Percentiles rank a stretch among this genome's conserved stretches.
Conservation (phyloP, 1,140 invertebrate species). For the Drosophila teissieri region DNA sequence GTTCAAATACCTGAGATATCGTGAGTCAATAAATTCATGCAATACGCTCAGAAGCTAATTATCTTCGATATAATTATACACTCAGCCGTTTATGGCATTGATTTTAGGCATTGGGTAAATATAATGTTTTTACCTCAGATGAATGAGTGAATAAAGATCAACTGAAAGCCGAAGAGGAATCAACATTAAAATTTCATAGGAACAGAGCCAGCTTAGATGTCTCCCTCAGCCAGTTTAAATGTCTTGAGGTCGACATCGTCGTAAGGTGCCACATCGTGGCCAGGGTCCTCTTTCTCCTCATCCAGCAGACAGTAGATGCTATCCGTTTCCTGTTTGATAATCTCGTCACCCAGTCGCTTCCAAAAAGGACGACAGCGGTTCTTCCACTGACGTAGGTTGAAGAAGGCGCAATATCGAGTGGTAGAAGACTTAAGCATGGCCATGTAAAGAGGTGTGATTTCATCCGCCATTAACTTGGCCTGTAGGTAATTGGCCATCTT, state of each 20-base stretch:
- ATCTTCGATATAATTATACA: conserved; percentile 21
- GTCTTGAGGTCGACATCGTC: conserved; percentile 31
- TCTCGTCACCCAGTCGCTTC: conserved; percentile 55
- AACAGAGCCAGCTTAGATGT: conserved; percentile 3
- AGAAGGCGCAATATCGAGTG: conserved; percentile 66
- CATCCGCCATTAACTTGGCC: conserved; percentile 74
- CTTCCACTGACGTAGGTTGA: conserved; percentile 76
- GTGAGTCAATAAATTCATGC: conserved; percentile 15
- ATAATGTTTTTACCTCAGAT: neutral
- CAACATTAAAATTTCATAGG: conserved; percentile 4
- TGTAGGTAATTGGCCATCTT: conserved; percentile 69
- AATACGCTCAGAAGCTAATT: neutral
- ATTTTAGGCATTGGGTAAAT: neutral
- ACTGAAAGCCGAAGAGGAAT: too few species aligned
- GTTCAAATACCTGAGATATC: conserved; percentile 16
- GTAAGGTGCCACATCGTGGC: conserved; percentile 1
- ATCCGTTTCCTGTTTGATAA: conserved; percentile 62
- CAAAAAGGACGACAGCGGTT: conserved; percentile 74
- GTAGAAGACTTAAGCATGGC: conserved; percentile 72
- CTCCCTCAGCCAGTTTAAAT: conserved; percentile 57
- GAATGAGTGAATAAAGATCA: too few species aligned
- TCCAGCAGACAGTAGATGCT: conserved; percentile 70
- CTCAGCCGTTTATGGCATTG: neutral
- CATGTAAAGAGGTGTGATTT: conserved; percentile 74
- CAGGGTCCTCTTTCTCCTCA: conserved; percentile 59